Evolutionary conservation across 30 jellyfish, hydroid and myxozoan species (phyloP).

Genomic region (Aurelia sp.): DNA sequence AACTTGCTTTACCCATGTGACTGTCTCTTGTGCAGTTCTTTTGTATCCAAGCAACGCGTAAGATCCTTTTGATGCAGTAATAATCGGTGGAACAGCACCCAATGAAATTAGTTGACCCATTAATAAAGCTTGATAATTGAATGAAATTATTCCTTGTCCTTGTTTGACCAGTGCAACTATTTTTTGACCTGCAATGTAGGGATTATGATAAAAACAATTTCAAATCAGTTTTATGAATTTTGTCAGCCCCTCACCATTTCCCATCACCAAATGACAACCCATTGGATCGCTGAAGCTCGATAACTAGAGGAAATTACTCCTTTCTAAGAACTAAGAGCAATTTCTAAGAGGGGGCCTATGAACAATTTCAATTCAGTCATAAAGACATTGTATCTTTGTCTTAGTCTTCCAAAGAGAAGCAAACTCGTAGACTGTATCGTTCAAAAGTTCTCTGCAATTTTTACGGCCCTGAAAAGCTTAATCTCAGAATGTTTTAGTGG

Average conservation of each 20-base stretch:
- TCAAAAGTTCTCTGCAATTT: too few relatives aligned
- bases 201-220: not conserved
- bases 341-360: not conserved
- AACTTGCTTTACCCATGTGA: slow-evolving; percentile 81
- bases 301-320: slow-evolving; percentile 55
- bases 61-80: slow-evolving; percentile 78
- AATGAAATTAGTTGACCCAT: slow-evolving; percentile 70
- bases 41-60: slow-evolving; percentile 85
- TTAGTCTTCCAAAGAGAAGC: too few relatives aligned
- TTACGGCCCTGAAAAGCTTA: too few relatives aligned
- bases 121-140: slow-evolving; percentile 34
- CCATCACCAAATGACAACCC: slow-evolving; percentile 75
- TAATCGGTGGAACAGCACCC: slow-evolving; percentile 89
- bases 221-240: not conserved
- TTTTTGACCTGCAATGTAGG: slow-evolving; percentile 57
- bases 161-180: slow-evolving; percentile 83
- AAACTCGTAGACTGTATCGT: too few relatives aligned
- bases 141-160: slow-evolving; percentile 75
- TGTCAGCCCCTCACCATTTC: not conserved
- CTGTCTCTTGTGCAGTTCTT: slow-evolving; percentile 59
- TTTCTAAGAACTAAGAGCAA: not conserved
- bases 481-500: too few relatives aligned
- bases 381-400: too few relatives aligned
- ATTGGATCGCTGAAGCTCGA: slow-evolving; percentile 42
- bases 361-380: too few relatives aligned